phyloP scores from a whole-genome alignment of 2,888 invertebrate species.

The Margaritifera margaritifera region DNA sequence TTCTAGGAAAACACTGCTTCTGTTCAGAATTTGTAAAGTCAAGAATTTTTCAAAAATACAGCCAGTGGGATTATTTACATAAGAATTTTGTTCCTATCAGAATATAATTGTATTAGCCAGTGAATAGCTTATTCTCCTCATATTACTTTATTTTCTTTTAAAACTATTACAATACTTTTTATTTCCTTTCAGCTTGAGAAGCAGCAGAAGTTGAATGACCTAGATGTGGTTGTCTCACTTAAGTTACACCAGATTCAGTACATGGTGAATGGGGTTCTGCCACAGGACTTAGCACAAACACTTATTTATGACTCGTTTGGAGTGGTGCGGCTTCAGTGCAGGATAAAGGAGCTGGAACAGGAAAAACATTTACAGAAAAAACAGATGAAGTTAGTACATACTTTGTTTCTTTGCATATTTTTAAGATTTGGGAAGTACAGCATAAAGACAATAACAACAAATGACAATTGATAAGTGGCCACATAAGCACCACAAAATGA shows the following conservation, averaged over 20 bases:
- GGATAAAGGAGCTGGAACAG: conserved; percentile 72
- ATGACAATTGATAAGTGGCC: too few species aligned
- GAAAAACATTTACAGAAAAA: conserved; percentile 71
- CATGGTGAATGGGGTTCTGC: conserved; percentile 64
- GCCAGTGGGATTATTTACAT: too few species aligned
- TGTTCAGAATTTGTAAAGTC: too few species aligned
- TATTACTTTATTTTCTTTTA: too few species aligned
- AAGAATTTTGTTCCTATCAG: too few species aligned
- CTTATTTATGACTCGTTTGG: conserved; percentile 70
- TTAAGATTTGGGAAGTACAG: too few species aligned
- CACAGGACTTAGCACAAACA: conserved; percentile 66
- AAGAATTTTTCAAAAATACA: too few species aligned
- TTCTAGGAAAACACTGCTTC: too few species aligned
- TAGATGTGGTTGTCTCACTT: conserved; percentile 75
- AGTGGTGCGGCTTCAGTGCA: conserved; percentile 62
- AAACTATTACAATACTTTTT: conserved; percentile 1
- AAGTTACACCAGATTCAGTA: conserved; percentile 72
- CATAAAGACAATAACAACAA: too few species aligned
- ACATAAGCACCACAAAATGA: too few species aligned
- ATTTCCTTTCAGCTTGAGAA: conserved; percentile 68
- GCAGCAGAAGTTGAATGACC: conserved; percentile 84
- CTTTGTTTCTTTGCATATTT: too few species aligned
- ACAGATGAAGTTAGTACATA: conserved; percentile 65
- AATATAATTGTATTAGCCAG: too few species aligned
- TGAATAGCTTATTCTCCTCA: neutral